A percentile compares a stretch with the other conserved stretches of the same genome.
Evolutionary conservation across 2,888 invertebrate genomes (phyloP).

Genomic region (Parasteatoda lunata): DNA sequence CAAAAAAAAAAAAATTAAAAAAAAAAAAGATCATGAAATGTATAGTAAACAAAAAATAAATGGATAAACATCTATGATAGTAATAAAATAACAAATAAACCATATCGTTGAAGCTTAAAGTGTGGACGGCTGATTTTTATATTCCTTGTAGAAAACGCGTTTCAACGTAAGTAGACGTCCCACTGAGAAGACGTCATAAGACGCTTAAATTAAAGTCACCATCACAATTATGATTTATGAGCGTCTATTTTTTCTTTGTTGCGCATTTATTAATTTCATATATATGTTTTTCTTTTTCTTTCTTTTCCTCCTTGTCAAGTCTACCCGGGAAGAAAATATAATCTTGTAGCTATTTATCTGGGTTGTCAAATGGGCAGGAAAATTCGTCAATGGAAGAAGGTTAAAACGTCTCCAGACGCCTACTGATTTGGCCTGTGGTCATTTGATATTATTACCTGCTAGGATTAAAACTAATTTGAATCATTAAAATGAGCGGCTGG

Average conservation of each 20-base stretch:
- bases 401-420: too few species aligned
- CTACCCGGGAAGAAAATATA: background rate
- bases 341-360: background rate
- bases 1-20: too few species aligned
- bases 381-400: too few species aligned
- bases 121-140: background rate
- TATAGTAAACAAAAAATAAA: too few species aligned
- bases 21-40: too few species aligned
- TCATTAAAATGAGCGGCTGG: too few species aligned
- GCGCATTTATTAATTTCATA: slow-evolving; percentile 59
- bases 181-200: slow-evolving; percentile 35
- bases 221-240: slow-evolving; percentile 63
- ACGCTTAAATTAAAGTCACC: slow-evolving; percentile 63
- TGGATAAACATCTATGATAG: too few species aligned
- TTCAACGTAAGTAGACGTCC: slow-evolving; percentile 50
- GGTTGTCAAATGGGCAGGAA: background rate
- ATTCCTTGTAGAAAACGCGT: slow-evolving; percentile 24
- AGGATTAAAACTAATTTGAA: too few species aligned
- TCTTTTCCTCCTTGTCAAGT: background rate
- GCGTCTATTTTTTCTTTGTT: slow-evolving; percentile 28
- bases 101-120: background rate
- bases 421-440: too few species aligned
- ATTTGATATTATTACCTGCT: too few species aligned
- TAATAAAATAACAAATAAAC: too few species aligned
- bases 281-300: background rate